Conservation (phyloP, 2,113 vertebrate genomes). For the Alexandromys fortis region DNA sequence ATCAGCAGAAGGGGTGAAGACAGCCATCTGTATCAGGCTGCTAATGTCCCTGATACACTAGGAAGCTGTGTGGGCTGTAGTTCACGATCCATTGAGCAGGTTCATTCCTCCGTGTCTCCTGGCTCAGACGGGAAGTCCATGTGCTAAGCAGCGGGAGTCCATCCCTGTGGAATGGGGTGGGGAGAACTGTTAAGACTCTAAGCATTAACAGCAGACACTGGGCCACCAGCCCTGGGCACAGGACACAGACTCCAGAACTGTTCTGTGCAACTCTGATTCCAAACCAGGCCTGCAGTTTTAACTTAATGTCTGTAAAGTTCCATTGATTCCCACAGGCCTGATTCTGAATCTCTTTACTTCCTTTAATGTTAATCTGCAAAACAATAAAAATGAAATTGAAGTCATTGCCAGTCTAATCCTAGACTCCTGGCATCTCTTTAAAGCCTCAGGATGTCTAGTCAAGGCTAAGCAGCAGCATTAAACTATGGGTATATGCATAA, state of each 20-base stretch:
- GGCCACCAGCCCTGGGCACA: no score
- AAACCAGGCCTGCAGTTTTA: no score
- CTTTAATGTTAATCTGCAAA: no score
- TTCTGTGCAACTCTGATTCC: not conserved
- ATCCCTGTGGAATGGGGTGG: not conserved
- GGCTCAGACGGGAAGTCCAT: not conserved
- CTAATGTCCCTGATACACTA: not conserved
- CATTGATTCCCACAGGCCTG: rapidly evolving
- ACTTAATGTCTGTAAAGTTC: not conserved
- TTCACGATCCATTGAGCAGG: not conserved
- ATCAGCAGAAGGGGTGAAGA: not conserved
- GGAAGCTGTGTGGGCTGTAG: not conserved
- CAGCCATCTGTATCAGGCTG: not conserved
- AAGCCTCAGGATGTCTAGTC: not conserved
- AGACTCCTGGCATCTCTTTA: not conserved
- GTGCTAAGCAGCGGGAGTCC: not conserved
- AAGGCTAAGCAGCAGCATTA: not conserved
- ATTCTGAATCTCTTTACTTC: not conserved
- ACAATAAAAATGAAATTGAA: not conserved
- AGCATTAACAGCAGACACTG: not conserved
- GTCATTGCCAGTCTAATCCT: not conserved
- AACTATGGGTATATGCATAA: not conserved
- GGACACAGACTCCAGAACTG: not conserved
- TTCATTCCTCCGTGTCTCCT: not conserved
- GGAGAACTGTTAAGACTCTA: not conserved